Conservation (phyloP, 2,888 invertebrate species). For the Metellina segmentata region DNA sequence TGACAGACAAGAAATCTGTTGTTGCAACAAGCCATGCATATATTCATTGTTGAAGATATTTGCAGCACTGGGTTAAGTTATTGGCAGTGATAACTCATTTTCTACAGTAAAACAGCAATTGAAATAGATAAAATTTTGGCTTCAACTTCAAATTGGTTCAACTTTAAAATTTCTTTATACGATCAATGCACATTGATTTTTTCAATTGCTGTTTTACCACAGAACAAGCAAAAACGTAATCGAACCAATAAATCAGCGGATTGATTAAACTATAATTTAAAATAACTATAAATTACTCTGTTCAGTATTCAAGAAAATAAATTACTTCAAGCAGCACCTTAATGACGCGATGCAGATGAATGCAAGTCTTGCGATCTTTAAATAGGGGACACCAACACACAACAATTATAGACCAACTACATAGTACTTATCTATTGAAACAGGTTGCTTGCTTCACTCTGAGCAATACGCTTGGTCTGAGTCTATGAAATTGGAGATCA, state of each 20-base stretch:
- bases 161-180: background rate
- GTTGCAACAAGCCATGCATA: too few relatives aligned
- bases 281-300: background rate
- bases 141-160: background rate
- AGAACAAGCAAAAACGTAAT: background rate
- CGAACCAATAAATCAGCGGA: background rate
- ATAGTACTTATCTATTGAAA: conserved; percentile 31
- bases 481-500: conserved; percentile 20
- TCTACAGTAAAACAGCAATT: background rate
- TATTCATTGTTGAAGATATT: background rate
- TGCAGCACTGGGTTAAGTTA: background rate
- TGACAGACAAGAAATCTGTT: too few relatives aligned
- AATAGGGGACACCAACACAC: conserved; percentile 31
- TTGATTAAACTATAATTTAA: background rate
- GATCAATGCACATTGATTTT: background rate
- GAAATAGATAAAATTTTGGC: background rate
- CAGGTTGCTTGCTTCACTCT: background rate
- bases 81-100: background rate
- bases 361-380: conserved; percentile 13
- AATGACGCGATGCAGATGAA: conserved; percentile 13
- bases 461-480: background rate
- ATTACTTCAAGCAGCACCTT: conserved; percentile 36
- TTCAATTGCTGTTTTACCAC: background rate
- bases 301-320: background rate
- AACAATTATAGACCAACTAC: conserved; percentile 38